These are phyloP conservation scores for Plebejus anna DNA, from an alignment of 2,888 invertebrate species.

Conservation along the genomic window DNA sequence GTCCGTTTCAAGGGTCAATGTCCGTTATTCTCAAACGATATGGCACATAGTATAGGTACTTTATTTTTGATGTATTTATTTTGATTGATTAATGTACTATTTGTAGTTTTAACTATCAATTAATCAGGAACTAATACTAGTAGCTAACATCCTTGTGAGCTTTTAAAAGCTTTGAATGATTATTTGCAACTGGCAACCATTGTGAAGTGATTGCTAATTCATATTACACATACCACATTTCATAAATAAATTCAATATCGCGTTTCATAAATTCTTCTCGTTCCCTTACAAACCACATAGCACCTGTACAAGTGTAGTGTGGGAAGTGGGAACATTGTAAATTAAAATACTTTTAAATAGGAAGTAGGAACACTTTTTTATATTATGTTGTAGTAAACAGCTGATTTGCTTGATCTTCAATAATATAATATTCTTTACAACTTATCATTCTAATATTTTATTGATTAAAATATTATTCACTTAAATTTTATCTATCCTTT, in stretches of 20 bases:
- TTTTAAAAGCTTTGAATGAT: neutral
- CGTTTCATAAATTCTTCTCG: neutral
- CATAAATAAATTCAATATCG: slow-evolving; percentile 7
- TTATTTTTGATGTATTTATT: too few species aligned
- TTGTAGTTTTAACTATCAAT: too few species aligned
- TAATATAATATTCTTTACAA: too few species aligned
- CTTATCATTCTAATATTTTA: too few species aligned
- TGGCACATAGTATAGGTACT: too few species aligned
- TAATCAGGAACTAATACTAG: neutral
- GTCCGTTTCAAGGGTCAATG: too few species aligned
- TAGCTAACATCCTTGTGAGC: neutral
- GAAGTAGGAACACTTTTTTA: neutral
- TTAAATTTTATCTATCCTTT: too few species aligned
- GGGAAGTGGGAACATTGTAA: slow-evolving; percentile 18
- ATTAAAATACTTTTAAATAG: neutral
- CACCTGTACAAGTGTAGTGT: neutral
- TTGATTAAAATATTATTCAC: too few species aligned
- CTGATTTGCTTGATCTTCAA: too few species aligned
- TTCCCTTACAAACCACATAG: neutral
- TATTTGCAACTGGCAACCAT: slow-evolving; percentile 12
- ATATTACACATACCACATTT: slow-evolving; percentile 4
- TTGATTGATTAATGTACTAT: too few species aligned
- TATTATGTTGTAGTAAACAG: too few species aligned
- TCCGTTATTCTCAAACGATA: too few species aligned
- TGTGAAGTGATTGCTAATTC: neutral